Conservation (phyloP, 2,113 vertebrate species). For the Alectura lathami region DNA sequence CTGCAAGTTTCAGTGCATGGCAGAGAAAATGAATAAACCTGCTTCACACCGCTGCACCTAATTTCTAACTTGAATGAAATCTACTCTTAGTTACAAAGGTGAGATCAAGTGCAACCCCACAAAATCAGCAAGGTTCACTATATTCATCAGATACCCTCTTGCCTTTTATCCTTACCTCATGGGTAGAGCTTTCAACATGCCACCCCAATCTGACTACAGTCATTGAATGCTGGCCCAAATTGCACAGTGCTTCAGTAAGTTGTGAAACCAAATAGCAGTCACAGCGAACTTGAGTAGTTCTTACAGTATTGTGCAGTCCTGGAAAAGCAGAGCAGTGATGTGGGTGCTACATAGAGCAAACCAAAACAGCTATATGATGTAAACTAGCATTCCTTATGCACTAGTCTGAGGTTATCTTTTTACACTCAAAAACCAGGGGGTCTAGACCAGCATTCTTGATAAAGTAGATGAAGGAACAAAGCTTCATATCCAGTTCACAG, state of each 20-base stretch:
- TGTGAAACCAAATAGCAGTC: neutral
- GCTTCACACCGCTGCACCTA: conserved; percentile 44
- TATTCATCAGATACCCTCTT: neutral
- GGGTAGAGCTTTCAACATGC: neutral
- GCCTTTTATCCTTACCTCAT: neutral
- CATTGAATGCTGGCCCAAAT: neutral
- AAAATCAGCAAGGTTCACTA: neutral
- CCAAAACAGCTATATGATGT: neutral
- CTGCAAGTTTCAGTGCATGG: neutral
- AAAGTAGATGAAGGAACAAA: neutral
- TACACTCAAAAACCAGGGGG: no score
- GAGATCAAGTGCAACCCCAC: neutral
- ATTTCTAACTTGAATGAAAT: conserved; percentile 59
- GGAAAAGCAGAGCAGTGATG: neutral
- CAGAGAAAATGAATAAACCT: conserved; percentile 44
- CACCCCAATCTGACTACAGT: neutral
- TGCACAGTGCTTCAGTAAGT: neutral
- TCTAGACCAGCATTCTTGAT: neutral
- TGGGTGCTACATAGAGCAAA: neutral
- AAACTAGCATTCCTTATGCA: neutral
- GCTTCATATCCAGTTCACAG: neutral
- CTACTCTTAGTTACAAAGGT: conserved; percentile 17
- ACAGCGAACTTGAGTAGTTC: neutral
- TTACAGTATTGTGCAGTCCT: neutral
- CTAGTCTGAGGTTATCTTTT: neutral